A percentile compares a stretch with the other conserved stretches of the same genome.
phyloP scores from a whole-genome alignment of 2,888 invertebrate species.

The Polyploca ridens region DNA sequence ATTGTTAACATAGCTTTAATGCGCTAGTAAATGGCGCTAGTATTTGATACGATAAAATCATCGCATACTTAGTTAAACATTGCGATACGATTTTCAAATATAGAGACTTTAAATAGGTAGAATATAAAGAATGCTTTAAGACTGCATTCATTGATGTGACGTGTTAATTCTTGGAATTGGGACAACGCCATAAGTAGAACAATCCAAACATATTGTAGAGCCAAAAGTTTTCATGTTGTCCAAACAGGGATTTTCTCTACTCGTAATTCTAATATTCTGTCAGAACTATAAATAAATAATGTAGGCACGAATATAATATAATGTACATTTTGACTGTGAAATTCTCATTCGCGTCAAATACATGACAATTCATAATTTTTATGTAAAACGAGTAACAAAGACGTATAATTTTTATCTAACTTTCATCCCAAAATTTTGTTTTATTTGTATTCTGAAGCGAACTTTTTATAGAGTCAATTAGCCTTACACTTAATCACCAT shows the following conservation, averaged over 20 bases:
- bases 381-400: too few relatives aligned
- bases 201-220: not conserved
- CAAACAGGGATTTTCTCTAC: too few relatives aligned
- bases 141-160: not conserved
- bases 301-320: too few relatives aligned
- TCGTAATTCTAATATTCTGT: too few relatives aligned
- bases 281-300: too few relatives aligned
- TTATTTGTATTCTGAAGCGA: too few relatives aligned
- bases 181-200: slow-evolving; percentile 1
- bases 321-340: too few relatives aligned
- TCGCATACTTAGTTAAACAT: not conserved
- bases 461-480: too few relatives aligned
- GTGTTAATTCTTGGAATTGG: not conserved
- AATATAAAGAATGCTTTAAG: not conserved
- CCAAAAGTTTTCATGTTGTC: not conserved
- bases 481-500: not conserved
- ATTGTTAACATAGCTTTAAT: not conserved
- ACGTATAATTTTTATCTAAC: too few relatives aligned
- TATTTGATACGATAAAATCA: not conserved
- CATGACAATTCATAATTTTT: too few relatives aligned
- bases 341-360: too few relatives aligned
- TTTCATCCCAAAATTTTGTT: too few relatives aligned
- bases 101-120: not conserved
- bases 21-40: not conserved
- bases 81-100: not conserved